Conservation (phyloP, 2,888 invertebrate species). For the Prosopocoilus inquinatus region DNA sequence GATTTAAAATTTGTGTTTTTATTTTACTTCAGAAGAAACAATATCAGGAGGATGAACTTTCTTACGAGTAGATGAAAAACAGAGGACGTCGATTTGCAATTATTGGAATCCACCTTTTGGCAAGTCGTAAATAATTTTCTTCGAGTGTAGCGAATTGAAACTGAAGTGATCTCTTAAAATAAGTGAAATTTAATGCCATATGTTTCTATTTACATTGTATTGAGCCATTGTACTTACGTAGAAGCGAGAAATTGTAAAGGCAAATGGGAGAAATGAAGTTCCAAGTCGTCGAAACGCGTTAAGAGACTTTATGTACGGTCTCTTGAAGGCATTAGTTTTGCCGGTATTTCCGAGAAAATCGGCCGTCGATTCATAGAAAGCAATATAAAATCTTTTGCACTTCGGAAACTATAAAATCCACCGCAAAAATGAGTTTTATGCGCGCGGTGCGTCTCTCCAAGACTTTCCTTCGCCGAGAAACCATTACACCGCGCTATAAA, state of each 20-base stretch:
- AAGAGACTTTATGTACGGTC: not conserved
- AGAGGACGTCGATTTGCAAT: too few relatives aligned
- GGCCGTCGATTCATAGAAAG: not conserved
- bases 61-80: too few relatives aligned
- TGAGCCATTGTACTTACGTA: too few relatives aligned
- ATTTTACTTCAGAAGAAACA: too few relatives aligned
- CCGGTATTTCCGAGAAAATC: constrained; percentile 1
- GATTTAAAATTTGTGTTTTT: too few relatives aligned
- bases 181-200: too few relatives aligned
- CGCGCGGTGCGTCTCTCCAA: not conserved
- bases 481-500: constrained; percentile 20
- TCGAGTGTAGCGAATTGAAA: too few relatives aligned
- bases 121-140: too few relatives aligned
- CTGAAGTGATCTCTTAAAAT: too few relatives aligned
- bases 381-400: constrained; percentile 1
- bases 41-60: too few relatives aligned
- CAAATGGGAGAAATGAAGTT: not conserved
- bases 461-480: not conserved
- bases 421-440: constrained; percentile 3
- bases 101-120: too few relatives aligned
- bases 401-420: constrained; percentile 1
- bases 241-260: not conserved
- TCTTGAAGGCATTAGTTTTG: not conserved
- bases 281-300: not conserved
- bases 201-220: too few relatives aligned